Conservation (phyloP, 2,888 invertebrate species). For the Apoderus coryli region DNA sequence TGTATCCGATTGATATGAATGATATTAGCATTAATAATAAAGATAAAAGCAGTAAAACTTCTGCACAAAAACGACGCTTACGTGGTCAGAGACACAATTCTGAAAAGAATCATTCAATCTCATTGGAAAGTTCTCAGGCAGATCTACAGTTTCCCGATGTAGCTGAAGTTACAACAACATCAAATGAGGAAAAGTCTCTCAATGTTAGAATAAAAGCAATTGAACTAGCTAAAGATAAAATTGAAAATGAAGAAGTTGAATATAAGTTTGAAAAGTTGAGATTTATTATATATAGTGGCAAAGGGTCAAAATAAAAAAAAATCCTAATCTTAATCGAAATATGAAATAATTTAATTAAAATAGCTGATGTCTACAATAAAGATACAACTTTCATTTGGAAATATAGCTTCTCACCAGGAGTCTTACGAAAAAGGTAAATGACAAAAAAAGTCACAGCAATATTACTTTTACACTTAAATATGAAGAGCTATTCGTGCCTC, state of each 20-base stretch:
- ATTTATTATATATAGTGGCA: no score
- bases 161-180: conserved; percentile 10
- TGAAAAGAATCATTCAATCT: conserved; percentile 11
- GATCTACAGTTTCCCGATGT: conserved; percentile 20
- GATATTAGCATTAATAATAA: conserved; percentile 31
- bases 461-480: no score
- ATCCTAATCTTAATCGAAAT: no score
- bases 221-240: conserved; percentile 20
- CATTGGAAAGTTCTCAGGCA: conserved; percentile 9
- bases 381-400: no score
- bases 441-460: no score
- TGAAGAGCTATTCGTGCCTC: no score
- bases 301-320: no score
- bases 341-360: no score
- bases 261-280: conserved; percentile 19
- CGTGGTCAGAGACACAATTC: conserved; percentile 11
- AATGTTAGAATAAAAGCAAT: conserved; percentile 23
- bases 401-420: no score
- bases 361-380: no score
- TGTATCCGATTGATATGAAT: conserved; percentile 35
- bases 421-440: no score
- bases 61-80: conserved; percentile 5
- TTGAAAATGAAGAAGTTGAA: conserved; percentile 18
- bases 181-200: conserved; percentile 7
- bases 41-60: conserved; percentile 13